phyloP scores from a whole-genome alignment of 2,113 vertebrate genomes.

The Rhadina sibilatrix region DNA sequence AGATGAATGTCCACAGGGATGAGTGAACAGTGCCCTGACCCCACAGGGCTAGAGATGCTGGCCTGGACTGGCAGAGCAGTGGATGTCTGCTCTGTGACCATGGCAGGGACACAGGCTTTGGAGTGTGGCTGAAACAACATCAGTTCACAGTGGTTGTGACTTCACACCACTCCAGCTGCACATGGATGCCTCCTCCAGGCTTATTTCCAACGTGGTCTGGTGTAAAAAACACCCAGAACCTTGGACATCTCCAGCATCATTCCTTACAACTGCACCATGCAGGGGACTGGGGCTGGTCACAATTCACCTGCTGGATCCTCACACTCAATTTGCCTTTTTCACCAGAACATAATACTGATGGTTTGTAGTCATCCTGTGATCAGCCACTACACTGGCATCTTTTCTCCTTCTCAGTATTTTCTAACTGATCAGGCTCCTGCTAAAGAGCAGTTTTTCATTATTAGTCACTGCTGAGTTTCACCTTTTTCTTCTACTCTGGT shows the following conservation, averaged over 20 bases:
- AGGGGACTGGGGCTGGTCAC: not conserved
- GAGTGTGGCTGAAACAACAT: not conserved
- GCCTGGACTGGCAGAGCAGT: not conserved
- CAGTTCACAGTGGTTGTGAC: not conserved
- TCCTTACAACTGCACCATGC: not conserved
- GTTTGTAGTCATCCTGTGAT: constrained; percentile 20
- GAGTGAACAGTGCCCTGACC: not conserved
- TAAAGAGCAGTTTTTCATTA: not conserved
- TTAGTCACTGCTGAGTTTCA: constrained; percentile 33
- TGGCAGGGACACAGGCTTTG: not conserved
- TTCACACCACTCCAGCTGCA: not conserved
- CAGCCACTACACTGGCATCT: not conserved
- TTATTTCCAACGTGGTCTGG: not conserved
- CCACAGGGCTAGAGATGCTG: not conserved
- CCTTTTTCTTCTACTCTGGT: not conserved
- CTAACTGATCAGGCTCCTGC: constrained; percentile 8
- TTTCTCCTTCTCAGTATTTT: constrained; percentile 52
- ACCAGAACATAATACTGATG: not conserved
- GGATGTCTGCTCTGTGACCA: fast-evolving
- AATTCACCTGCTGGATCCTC: not conserved
- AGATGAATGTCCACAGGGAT: not conserved
- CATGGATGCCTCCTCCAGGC: not conserved
- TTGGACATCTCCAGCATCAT: fast-evolving
- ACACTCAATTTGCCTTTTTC: not conserved
- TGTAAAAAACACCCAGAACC: not conserved